These are phyloP conservation scores for Australoheros facetus DNA, from an alignment of 2,797 vertebrate species.

Conservation along the genomic window DNA sequence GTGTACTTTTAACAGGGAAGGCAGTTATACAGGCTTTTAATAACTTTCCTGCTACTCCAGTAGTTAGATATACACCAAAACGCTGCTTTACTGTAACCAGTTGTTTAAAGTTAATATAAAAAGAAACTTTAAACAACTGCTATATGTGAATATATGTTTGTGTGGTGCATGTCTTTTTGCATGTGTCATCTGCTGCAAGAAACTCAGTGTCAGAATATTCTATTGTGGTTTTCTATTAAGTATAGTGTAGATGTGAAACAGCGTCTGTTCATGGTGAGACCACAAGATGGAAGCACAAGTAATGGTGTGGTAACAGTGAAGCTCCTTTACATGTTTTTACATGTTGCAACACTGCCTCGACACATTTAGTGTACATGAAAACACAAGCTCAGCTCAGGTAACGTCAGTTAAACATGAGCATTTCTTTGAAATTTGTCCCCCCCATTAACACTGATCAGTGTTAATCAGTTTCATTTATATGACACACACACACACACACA, in stretches of 20 bases:
- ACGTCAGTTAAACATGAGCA: neutral
- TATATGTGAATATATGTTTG: neutral
- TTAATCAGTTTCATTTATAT: too few species aligned
- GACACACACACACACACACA: neutral
- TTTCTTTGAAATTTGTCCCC: neutral
- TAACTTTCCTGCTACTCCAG: neutral
- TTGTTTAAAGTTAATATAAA: neutral
- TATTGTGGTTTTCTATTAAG: neutral
- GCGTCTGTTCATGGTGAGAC: neutral
- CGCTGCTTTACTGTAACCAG: neutral
- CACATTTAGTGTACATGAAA: neutral
- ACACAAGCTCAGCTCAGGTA: neutral
- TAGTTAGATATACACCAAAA: neutral
- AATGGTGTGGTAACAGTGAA: neutral
- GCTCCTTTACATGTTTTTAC: neutral
- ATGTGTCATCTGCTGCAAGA: neutral
- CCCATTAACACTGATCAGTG: neutral
- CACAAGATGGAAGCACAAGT: slow-evolving; percentile 42
- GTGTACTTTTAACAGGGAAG: neutral
- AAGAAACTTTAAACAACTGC: neutral
- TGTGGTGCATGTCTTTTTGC: neutral
- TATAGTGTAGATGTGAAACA: neutral
- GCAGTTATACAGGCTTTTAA: neutral
- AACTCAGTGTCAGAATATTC: neutral
- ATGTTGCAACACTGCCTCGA: neutral